Evolutionary conservation across 2,888 invertebrate species (phyloP), one percentile per base, ranked within the genome.

Genomic region (Erebia palarica): DNA sequence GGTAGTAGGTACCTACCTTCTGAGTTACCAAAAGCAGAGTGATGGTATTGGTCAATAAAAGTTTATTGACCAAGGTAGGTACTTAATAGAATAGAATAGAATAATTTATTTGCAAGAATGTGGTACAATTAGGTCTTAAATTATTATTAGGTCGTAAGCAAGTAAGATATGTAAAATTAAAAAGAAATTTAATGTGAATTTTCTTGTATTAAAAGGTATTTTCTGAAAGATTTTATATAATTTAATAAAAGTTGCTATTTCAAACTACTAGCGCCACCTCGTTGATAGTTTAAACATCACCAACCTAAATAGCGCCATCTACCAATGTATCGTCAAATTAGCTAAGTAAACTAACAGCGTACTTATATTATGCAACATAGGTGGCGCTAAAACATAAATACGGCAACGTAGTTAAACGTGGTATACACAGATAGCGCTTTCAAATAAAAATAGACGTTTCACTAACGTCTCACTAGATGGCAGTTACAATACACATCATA

Each of bases 311-410:
- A 14, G 42, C 65, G 55, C 53, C 64, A 64, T 10, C 64, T 64
- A 64, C 0, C 14, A 11, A 44, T 13, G 3, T 1, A 5, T 16
- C 7, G 16, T 7, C 7, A 11, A 44, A 61, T 18, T 5, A 44
- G 3, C 27, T 27, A n/a, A 16, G 36, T 36, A 11, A 36, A 53
- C 7, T 16, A 8, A 36, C 51, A 16, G 0, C 11, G 21, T 51
- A 53, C 36, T 49, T 61, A n/a, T 2, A 51, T 5, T 42, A 14
- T n/a, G 16, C 9, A 3, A 11, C 4, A 67, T 69, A 78, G 78
- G 73, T 76, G 77, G 75, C 77, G 66, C 68, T 68, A 9, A 47
- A 13, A 8, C 2, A 10, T 47, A 27, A 27, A 21, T 21, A 0
- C 14, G n/a, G 9, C 18, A 47, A 18, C 18, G 21, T 63, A 63